These are phyloP conservation scores for Melitaea athalia DNA, from an alignment of 2,888 invertebrate genomes.

Conservation along the genomic window DNA sequence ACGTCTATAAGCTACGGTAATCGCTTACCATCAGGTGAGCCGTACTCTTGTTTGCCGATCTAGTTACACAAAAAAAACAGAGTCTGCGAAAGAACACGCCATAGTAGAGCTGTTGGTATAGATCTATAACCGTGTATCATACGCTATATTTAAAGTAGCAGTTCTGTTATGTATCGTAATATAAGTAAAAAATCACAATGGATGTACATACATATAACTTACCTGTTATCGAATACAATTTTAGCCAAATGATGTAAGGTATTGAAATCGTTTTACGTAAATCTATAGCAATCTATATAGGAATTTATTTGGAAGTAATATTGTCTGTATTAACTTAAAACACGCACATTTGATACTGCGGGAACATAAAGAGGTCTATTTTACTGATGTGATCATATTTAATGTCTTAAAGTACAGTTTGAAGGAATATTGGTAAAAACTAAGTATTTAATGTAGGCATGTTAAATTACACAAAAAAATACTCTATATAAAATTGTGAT, in stretches of 20 bases:
- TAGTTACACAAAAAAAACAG: no score
- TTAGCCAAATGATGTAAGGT: slow-evolving; percentile 36
- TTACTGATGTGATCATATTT: not conserved
- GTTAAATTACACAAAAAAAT: not conserved
- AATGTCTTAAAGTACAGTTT: slow-evolving; percentile 7
- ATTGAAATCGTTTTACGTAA: slow-evolving; percentile 37
- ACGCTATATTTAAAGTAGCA: no score
- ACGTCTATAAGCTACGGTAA: no score
- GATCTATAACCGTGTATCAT: no score
- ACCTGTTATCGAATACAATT: slow-evolving; percentile 14
- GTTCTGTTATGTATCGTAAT: no score
- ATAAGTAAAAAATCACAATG: no score
- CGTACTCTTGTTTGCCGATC: no score
- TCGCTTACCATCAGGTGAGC: no score
- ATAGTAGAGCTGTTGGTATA: no score
- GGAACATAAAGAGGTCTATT: slow-evolving; percentile 35
- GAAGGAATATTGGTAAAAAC: not conserved
- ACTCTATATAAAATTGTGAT: not conserved
- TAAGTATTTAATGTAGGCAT: not conserved
- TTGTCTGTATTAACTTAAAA: slow-evolving; percentile 42
- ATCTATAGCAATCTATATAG: slow-evolving; percentile 34
- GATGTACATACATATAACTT: slow-evolving; percentile 4
- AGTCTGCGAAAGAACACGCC: no score
- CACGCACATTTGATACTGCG: slow-evolving; percentile 46
- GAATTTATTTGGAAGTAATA: slow-evolving; percentile 42